Evolutionary conservation across 1,140 invertebrate genomes (phyloP).

Genomic region (Copidosoma floridanum): DNA sequence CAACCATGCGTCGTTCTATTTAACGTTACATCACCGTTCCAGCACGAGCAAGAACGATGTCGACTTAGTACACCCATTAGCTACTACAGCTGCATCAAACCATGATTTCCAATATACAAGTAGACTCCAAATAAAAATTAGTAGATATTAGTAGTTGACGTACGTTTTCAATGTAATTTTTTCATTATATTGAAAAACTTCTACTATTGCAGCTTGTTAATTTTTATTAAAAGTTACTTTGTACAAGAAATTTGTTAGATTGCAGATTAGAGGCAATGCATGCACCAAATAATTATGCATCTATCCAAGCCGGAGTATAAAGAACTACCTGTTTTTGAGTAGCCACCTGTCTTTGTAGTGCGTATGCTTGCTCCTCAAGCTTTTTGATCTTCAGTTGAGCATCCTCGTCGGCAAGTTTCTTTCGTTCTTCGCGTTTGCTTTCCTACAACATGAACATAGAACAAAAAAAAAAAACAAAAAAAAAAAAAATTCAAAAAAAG

Average conservation of each 20-base stretch:
- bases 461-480: too few relatives aligned
- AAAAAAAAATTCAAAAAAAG: too few relatives aligned
- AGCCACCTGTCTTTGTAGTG: slow-evolving; percentile 78
- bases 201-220: background rate
- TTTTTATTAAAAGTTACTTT: slow-evolving; percentile 5
- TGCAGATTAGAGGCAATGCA: slow-evolving; percentile 31
- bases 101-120: slow-evolving; percentile 12
- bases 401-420: slow-evolving; percentile 93
- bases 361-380: slow-evolving; percentile 86
- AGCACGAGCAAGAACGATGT: slow-evolving; percentile 28
- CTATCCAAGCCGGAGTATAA: too few relatives aligned
- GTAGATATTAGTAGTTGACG: slow-evolving; percentile 9
- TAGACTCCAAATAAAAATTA: slow-evolving; percentile 7
- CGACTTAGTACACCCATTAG: slow-evolving; percentile 25
- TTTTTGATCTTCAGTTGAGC: slow-evolving; percentile 92
- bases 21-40: slow-evolving; percentile 52
- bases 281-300: too few relatives aligned
- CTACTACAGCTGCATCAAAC: slow-evolving; percentile 26
- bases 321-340: slow-evolving; percentile 77
- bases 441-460: slow-evolving; percentile 68
- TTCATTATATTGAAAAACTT: background rate
- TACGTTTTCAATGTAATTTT: slow-evolving; percentile 6
- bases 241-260: slow-evolving; percentile 23
- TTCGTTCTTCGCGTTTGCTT: slow-evolving; percentile 85
- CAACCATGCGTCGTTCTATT: slow-evolving; percentile 54